These are phyloP conservation scores for Cricetomys ansorgei DNA, from an alignment of 2,113 vertebrate species.

Conservation along the genomic window DNA sequence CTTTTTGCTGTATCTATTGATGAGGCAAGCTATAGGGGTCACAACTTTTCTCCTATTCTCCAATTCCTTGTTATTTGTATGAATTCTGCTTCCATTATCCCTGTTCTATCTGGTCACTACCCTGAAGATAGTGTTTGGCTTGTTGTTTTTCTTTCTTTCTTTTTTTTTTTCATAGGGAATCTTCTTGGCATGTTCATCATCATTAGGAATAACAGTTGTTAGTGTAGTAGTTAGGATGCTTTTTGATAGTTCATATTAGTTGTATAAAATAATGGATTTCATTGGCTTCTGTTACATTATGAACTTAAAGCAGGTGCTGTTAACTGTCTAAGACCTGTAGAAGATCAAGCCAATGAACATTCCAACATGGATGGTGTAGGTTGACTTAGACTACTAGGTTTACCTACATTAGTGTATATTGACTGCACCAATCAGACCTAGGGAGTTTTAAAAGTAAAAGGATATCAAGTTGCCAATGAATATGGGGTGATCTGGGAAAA, in stretches of 20 bases:
- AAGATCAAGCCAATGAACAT: neutral
- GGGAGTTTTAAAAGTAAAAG: neutral
- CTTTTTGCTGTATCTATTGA: slow-evolving; percentile 14
- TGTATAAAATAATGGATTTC: neutral
- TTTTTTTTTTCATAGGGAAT: neutral
- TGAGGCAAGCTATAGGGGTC: neutral
- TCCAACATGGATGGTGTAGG: too few relatives aligned
- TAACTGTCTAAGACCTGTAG: too few relatives aligned
- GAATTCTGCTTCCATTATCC: slow-evolving; percentile 21
- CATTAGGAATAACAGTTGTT: neutral
- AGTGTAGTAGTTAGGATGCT: neutral
- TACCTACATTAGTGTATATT: neutral
- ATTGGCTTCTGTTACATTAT: neutral
- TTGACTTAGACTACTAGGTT: too few relatives aligned
- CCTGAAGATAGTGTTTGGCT: neutral
- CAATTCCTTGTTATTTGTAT: neutral
- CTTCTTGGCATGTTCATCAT: neutral
- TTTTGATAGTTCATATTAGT: neutral
- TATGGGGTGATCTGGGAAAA: neutral
- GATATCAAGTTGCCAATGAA: neutral
- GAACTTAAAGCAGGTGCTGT: neutral
- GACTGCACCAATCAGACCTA: neutral
- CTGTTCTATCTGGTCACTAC: neutral
- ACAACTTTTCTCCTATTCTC: neutral
- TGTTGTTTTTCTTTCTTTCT: neutral